Conservation (phyloP, 64 coral and sea anemone genomes). For the Trachythela sp. region DNA sequence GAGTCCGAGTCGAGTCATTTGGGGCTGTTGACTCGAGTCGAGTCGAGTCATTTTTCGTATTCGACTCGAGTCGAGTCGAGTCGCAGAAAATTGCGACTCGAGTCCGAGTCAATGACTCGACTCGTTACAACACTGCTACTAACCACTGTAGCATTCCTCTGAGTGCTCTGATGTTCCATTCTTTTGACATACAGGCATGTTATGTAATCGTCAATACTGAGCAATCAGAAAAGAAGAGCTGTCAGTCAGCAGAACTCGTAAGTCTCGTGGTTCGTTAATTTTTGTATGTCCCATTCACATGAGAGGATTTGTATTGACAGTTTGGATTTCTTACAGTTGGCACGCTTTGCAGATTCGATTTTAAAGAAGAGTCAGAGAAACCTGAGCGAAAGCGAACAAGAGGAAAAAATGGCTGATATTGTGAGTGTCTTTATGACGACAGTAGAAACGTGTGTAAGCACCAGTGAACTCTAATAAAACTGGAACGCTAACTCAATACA, state of each 20-base stretch:
- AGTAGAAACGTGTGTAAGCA: background rate
- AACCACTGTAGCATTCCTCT: too few species aligned
- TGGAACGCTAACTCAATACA: too few species aligned
- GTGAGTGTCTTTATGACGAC: background rate
- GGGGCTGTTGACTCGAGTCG: too few species aligned
- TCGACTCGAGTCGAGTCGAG: too few species aligned
- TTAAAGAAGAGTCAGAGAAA: background rate
- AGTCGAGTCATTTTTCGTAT: too few species aligned
- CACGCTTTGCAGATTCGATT: constrained; percentile 2
- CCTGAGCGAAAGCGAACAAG: background rate
- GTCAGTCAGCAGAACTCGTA: constrained; percentile 4
- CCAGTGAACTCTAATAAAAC: too few species aligned
- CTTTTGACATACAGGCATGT: background rate
- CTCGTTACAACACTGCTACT: too few species aligned
- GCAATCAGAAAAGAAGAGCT: background rate
- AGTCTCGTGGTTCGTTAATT: background rate
- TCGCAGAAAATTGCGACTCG: too few species aligned
- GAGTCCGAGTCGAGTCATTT: too few species aligned
- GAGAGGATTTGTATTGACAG: background rate
- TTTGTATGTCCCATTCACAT: background rate
- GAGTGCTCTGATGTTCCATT: background rate
- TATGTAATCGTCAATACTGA: background rate
- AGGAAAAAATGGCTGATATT: constrained; percentile 9
- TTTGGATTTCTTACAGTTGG: background rate
- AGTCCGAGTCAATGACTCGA: too few species aligned